These are phyloP conservation scores for Seriola rivoliana DNA, from an alignment of 2,113 vertebrate species.

Conservation along the genomic window DNA sequence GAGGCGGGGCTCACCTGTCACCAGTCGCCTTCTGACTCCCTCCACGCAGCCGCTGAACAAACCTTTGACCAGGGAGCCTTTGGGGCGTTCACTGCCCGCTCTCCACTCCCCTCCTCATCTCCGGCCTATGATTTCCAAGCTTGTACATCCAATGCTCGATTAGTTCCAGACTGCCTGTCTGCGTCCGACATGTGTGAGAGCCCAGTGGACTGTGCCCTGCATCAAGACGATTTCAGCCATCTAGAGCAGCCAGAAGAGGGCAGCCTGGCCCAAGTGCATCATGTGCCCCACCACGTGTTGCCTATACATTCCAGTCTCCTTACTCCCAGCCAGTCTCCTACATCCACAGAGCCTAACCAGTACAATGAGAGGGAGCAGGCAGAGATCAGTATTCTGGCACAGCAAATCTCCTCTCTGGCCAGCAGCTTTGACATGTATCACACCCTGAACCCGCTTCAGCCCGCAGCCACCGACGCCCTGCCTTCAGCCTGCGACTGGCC, in stretches of 20 bases:
- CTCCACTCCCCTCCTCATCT: conserved; percentile 55
- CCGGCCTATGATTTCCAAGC: conserved; percentile 59
- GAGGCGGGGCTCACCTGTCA: conserved; percentile 49
- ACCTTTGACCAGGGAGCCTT: conserved; percentile 53
- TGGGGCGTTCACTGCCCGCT: neutral
- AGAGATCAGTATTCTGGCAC: conserved; percentile 85
- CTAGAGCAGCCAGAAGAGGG: conserved; percentile 63
- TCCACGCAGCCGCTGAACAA: conserved; percentile 26
- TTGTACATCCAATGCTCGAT: conserved; percentile 57
- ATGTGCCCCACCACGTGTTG: conserved; percentile 27
- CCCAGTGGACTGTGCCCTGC: conserved; percentile 64
- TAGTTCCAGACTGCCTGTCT: conserved; percentile 78
- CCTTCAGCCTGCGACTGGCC: conserved; percentile 46
- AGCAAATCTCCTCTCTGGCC: conserved; percentile 87
- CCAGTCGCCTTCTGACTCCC: conserved; percentile 47
- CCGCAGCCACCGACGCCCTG: neutral
- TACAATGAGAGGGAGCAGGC: conserved; percentile 75
- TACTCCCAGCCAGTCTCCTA: conserved; percentile 62
- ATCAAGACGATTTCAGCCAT: conserved; percentile 70
- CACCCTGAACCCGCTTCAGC: conserved; percentile 36
- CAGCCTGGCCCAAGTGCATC: conserved; percentile 49
- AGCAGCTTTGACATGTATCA: conserved; percentile 81
- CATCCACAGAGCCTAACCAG: conserved; percentile 12
- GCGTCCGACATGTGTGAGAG: conserved; percentile 56
- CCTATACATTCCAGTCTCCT: conserved; percentile 41